phyloP scores from a whole-genome alignment of 2,888 invertebrate genomes.

The Eledone cirrhosa region DNA sequence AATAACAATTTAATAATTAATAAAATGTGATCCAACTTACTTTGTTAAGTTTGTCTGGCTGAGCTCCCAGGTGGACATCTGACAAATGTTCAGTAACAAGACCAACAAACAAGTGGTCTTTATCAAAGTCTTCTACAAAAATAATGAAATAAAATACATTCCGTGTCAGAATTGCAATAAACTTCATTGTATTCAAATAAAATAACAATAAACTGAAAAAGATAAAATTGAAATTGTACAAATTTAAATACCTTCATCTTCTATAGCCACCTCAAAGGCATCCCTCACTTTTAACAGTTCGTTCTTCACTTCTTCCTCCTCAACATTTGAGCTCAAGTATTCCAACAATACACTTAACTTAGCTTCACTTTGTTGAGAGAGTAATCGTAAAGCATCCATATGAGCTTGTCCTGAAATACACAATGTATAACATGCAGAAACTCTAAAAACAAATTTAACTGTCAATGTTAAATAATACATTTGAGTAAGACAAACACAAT shows the following conservation, averaged over 20 bases:
- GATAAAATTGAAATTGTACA: too few relatives aligned
- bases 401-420: constrained; percentile 74
- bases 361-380: constrained; percentile 78
- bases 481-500: too few relatives aligned
- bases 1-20: too few relatives aligned
- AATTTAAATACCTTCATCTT: constrained; percentile 42
- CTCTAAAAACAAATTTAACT: neutral
- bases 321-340: constrained; percentile 41
- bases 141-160: neutral
- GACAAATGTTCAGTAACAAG: constrained; percentile 55
- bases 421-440: neutral
- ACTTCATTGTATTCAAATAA: neutral
- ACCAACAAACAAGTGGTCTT: constrained; percentile 61
- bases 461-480: too few relatives aligned
- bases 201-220: too few relatives aligned
- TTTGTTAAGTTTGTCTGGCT: constrained; percentile 72
- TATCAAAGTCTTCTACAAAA: constrained; percentile 37
- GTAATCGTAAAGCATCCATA: constrained; percentile 89
- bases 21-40: constrained; percentile 63
- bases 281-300: constrained; percentile 82
- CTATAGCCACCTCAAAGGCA: constrained; percentile 58
- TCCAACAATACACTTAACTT: constrained; percentile 54
- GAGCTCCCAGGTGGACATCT: constrained; percentile 56
- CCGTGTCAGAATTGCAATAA: too few relatives aligned
- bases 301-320: constrained; percentile 74